Conservation (phyloP, 2,797 vertebrate genomes). For the Xiphophorus birchmanni region DNA sequence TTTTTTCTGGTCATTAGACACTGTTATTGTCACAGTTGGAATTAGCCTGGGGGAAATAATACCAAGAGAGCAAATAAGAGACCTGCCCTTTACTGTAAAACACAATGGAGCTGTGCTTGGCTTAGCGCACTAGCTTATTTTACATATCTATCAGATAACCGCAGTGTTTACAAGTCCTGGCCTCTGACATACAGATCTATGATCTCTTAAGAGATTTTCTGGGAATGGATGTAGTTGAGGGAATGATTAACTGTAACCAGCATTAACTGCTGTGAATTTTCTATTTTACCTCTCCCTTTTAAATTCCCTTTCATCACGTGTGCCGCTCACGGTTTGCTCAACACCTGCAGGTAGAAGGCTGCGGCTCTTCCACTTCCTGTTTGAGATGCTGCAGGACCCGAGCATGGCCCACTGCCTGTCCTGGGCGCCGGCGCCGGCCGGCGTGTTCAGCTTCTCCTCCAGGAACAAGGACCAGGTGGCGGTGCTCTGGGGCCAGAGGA, state of each 20-base stretch:
- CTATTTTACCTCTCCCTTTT: conserved; percentile 9
- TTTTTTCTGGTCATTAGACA: conserved; percentile 78
- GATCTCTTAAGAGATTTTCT: conserved; percentile 52
- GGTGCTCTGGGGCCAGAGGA: conserved; percentile 81
- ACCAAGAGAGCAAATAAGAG: conserved; percentile 69
- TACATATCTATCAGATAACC: conserved; percentile 72
- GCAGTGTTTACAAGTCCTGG: conserved; percentile 44
- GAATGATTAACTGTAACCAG: conserved; percentile 59
- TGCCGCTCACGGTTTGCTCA: conserved; percentile 13
- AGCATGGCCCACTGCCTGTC: conserved; percentile 82
- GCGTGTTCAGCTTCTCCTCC: conserved; percentile 84
- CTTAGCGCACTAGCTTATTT: conserved; percentile 44
- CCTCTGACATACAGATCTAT: conserved; percentile 16
- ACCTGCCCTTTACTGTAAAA: conserved; percentile 78
- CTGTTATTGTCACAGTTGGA: conserved; percentile 60
- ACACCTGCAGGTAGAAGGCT: conserved; percentile 77
- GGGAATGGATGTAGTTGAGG: conserved; percentile 59
- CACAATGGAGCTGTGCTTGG: conserved; percentile 52
- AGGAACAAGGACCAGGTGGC: conserved; percentile 83
- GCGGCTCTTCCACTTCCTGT: conserved; percentile 84
- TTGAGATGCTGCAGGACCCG: conserved; percentile 84
- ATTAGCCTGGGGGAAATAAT: conserved; percentile 68
- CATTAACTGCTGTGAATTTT: conserved; percentile 30
- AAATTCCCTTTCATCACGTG: background rate
- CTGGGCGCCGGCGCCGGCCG: conserved; percentile 78